phyloP scores from a whole-genome alignment of 30 jellyfish, hydroid and myxozoan genomes.

The Pelagia noctiluca region DNA sequence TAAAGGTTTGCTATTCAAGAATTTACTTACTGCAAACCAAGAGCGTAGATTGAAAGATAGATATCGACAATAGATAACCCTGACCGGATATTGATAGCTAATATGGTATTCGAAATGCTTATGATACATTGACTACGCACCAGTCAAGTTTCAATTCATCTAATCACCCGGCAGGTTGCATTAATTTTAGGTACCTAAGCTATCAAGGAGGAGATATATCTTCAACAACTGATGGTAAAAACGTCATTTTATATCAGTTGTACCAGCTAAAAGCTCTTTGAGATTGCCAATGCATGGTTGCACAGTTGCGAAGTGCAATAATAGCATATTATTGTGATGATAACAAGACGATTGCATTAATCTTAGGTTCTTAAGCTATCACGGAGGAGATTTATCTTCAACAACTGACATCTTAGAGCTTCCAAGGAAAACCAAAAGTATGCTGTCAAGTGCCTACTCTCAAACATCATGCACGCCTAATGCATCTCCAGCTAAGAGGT shows the following conservation, averaged over 20 bases:
- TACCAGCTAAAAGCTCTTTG: background rate
- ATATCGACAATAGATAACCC: background rate
- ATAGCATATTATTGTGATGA: background rate
- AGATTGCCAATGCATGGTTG: background rate
- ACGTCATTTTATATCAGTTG: no score
- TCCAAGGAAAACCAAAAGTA: slow-evolving; percentile 14
- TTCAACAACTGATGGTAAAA: no score
- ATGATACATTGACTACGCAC: background rate
- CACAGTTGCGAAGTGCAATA: background rate
- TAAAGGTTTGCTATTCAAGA: no score
- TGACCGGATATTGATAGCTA: background rate
- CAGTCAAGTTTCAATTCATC: no score
- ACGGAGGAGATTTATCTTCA: slow-evolving; percentile 55
- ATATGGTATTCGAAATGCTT: background rate
- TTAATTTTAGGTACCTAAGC: no score
- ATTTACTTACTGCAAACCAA: no score
- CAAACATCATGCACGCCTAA: slow-evolving; percentile 21
- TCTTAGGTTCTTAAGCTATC: slow-evolving; percentile 46
- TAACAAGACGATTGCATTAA: background rate
- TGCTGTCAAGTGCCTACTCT: slow-evolving; percentile 10
- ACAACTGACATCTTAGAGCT: slow-evolving; percentile 33
- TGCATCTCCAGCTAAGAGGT: slow-evolving; percentile 15
- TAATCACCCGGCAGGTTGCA: no score
- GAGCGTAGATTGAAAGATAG: no score
- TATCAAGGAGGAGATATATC: no score